Percentiles rank a stretch among this genome's conserved stretches.
phyloP scores from a whole-genome alignment of 2,113 vertebrate genomes.

The Sturnus vulgaris region DNA sequence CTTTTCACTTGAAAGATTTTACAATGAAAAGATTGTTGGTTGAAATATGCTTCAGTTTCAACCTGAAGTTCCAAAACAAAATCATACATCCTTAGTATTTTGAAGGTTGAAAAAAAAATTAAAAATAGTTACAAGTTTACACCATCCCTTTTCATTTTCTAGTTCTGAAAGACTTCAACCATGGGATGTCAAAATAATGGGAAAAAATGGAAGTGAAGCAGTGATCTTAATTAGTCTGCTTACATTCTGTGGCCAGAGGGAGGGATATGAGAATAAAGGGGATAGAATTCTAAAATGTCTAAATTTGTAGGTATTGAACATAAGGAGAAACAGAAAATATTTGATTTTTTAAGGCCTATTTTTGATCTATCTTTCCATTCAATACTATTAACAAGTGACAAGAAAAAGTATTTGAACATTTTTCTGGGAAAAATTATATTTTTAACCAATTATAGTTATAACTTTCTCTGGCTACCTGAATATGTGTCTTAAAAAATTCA shows the following conservation, averaged over 20 bases:
- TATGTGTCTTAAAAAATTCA: neutral
- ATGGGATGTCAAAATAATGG: neutral
- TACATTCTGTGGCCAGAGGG: neutral
- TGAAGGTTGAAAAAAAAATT: neutral
- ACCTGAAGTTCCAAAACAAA: neutral
- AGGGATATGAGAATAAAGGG: neutral
- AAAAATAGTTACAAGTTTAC: neutral
- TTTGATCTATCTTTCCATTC: neutral
- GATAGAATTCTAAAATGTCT: neutral
- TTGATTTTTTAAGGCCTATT: neutral
- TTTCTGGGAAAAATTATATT: neutral
- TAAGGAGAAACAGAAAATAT: neutral
- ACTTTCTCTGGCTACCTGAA: neutral
- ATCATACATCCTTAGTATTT: neutral
- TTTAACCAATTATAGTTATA: neutral
- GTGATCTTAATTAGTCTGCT: neutral
- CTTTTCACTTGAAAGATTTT: neutral
- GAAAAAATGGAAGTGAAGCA: neutral
- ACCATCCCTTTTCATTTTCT: neutral
- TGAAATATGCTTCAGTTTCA: neutral
- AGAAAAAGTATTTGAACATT: neutral
- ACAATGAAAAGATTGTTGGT: neutral
- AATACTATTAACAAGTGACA: neutral
- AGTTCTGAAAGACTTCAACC: neutral
- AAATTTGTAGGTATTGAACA: neutral